Base-by-base conservation (phyloP, 2,797 vertebrate genomes). In the Denticeps clupeoides region DNA sequence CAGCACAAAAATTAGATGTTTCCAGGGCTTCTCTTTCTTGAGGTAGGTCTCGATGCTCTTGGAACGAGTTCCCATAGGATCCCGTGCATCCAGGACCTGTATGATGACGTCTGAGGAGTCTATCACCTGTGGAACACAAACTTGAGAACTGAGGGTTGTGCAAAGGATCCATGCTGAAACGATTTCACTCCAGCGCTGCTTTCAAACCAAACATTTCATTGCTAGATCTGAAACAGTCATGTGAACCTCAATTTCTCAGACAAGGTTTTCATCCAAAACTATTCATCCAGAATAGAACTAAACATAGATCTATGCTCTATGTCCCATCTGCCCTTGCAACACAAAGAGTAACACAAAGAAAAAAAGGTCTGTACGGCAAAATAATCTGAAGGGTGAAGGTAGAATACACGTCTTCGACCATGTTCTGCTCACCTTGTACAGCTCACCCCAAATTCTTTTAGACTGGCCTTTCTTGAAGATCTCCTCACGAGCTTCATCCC, bases 391-490 rank as follows among this genome's bases (percentile, higher is more conserved):
- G n/a, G n/a, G n/a, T n/a, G n/a, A n/a, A n/a, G n/a, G n/a, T n/a
- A n/a, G n/a, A n/a, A n/a, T n/a, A n/a, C n/a, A n/a, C n/a, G n/a
- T n/a, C n/a, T n/a, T n/a, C 5, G 35, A 18, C 15, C 31, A 15
- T 8, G 2, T 16, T 38, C 21, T 19, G 18, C 4, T 0, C 67
- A 96, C 94, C 89, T 98, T 99, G 67, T 98, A 98, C 18, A 99
- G 89, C 56, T 99, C 95, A 31, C 95, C 93, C 94, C 95, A 99
- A 71, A 99, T 97, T 73, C 95, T 87, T 65, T 81, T 97, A 44
- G 94, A 98, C 53, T 97, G 95, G 22, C 95, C 95, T 70, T 99
- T 99, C 70, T 91, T 97, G 67, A 87, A 99, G 55, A 99, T 96
- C 57, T 98, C 94, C 58, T 97, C 91, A 28, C 88, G 86, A 3